Evolutionary conservation across 1,140 invertebrate genomes (phyloP).

Genomic region (Anoplolepis gracilipes): DNA sequence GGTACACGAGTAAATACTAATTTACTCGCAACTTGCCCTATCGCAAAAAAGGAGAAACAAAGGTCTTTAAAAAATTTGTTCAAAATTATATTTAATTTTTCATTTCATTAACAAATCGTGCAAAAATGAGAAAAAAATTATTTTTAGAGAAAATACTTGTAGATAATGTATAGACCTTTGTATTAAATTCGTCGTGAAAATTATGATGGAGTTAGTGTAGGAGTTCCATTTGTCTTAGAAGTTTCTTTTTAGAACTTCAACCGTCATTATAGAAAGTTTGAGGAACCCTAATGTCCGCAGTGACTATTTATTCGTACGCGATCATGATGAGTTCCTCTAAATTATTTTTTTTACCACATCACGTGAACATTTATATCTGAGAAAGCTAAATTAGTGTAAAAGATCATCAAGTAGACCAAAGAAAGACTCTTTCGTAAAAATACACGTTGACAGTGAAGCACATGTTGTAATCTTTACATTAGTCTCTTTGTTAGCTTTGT

Average conservation of each 20-base stretch:
- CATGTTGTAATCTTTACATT: neutral
- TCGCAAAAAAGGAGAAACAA: neutral
- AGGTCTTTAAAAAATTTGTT: neutral
- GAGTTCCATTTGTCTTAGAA: conserved; percentile 40
- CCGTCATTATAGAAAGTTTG: conserved; percentile 30
- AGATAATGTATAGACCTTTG: neutral
- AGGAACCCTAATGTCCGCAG: neutral
- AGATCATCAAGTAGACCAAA: neutral
- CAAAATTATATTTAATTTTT: neutral
- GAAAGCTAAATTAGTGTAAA: conserved; percentile 29
- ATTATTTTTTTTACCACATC: conserved; percentile 22
- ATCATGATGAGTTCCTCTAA: neutral
- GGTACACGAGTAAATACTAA: neutral
- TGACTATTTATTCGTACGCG: conserved; percentile 13
- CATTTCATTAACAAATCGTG: conserved; percentile 19
- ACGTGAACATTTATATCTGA: neutral
- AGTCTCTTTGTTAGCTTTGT: neutral
- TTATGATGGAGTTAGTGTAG: conserved; percentile 7
- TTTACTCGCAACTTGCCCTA: too few species aligned
- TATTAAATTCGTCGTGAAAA: conserved; percentile 33
- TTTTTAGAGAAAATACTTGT: neutral
- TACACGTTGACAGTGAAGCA: neutral
- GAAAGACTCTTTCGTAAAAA: neutral
- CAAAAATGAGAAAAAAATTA: conserved; percentile 16
- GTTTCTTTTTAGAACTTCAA: conserved; percentile 12